Conservation (phyloP, 2,113 vertebrate genomes). For the Pachypanchax playfairii region DNA sequence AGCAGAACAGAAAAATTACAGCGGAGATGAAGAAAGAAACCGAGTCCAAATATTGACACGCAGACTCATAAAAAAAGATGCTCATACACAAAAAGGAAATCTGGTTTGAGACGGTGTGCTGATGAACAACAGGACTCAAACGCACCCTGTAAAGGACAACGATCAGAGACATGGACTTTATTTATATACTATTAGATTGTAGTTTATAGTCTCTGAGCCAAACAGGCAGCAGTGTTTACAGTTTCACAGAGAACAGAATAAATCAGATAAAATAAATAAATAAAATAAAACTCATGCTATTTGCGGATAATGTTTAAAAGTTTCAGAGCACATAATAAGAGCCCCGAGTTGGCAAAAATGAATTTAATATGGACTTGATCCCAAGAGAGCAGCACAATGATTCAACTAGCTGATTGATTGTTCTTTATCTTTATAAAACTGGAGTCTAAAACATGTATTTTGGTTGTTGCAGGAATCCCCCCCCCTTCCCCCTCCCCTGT, state of each 20-base stretch:
- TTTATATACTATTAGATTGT: conserved; percentile 44
- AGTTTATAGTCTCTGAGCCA: conserved; percentile 18
- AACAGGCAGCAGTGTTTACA: conserved; percentile 25
- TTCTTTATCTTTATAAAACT: too few species aligned
- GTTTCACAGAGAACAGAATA: background rate
- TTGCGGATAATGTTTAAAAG: background rate
- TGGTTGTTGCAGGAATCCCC: too few species aligned
- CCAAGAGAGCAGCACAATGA: background rate
- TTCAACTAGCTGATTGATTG: too few species aligned
- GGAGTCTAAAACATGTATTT: too few species aligned
- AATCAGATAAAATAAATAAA: conserved; percentile 10
- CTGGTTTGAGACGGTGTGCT: conserved; percentile 41
- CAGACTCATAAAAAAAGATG: background rate
- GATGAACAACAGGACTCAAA: conserved; percentile 38
- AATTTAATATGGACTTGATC: background rate
- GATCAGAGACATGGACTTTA: conserved; percentile 41
- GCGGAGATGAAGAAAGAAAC: too few species aligned
- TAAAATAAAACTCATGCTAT: background rate
- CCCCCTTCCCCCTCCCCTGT: too few species aligned
- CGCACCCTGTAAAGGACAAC: conserved; percentile 40
- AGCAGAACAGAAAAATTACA: too few species aligned
- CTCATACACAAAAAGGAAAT: conserved; percentile 6
- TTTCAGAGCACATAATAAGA: background rate
- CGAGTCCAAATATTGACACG: conserved; percentile 4
- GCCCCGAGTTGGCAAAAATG: background rate